Conservation (phyloP, 1,140 invertebrate species). For the Cydia strobilella region DNA sequence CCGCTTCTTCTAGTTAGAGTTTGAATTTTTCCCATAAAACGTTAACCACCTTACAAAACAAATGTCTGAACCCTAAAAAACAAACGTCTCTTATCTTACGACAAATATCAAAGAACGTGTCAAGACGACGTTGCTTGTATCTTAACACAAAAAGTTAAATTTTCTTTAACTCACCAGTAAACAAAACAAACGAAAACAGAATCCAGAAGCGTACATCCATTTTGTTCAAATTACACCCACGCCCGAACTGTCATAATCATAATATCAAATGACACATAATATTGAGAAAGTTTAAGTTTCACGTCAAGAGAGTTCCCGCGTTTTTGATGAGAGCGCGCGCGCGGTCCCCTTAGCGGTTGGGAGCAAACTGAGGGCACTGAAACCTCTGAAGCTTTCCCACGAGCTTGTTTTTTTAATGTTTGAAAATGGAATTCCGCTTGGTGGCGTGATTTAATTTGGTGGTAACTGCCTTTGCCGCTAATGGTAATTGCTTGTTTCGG, state of each 20-base stretch:
- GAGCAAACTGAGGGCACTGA: conserved; percentile 46
- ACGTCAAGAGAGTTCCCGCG: conserved; percentile 49
- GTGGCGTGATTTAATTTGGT: conserved; percentile 19
- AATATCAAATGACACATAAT: conserved; percentile 29
- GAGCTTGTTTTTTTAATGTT: conserved; percentile 32
- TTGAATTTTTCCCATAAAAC: too few species aligned
- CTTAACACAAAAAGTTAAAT: too few species aligned
- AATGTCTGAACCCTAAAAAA: too few species aligned
- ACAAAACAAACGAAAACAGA: conserved; percentile 29
- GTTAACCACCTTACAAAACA: too few species aligned
- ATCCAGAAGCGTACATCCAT: conserved; percentile 46
- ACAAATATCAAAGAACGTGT: too few species aligned
- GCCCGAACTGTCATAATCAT: conserved; percentile 15
- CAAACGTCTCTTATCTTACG: too few species aligned
- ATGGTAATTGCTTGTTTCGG: conserved; percentile 16
- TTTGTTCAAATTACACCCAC: conserved; percentile 34
- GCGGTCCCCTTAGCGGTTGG: conserved; percentile 34
- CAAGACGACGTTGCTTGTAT: too few species aligned
- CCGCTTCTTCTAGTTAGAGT: too few species aligned
- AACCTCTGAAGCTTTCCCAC: conserved; percentile 9
- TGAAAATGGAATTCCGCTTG: conserved; percentile 23
- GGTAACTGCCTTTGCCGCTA: conserved; percentile 5
- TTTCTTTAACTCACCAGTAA: conserved; percentile 39
- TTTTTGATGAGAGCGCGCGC: conserved; percentile 42
- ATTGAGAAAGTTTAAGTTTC: conserved; percentile 2